Evolutionary conservation across 2,888 invertebrate genomes (phyloP).

Genomic region (Drosophila borborema): DNA sequence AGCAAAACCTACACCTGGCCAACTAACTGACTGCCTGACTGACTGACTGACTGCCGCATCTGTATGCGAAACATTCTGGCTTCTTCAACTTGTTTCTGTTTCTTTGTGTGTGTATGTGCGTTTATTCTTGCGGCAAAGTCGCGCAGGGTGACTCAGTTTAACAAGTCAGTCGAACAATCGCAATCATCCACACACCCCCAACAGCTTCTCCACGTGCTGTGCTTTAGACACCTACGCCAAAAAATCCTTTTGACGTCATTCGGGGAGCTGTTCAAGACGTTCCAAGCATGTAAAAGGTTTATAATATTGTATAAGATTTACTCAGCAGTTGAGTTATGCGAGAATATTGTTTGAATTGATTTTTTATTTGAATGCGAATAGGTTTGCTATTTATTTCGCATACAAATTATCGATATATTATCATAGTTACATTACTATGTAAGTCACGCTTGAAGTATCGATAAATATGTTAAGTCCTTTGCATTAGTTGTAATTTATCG

Average conservation of each 20-base stretch:
- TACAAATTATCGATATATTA: neutral
- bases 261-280: slow-evolving; percentile 22
- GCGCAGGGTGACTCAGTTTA: slow-evolving; percentile 55
- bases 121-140: slow-evolving; percentile 12
- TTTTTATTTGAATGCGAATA: neutral
- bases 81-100: slow-evolving; percentile 21
- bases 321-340: neutral
- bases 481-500: neutral
- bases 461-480: neutral
- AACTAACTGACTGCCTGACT: slow-evolving; percentile 38
- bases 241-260: slow-evolving; percentile 76
- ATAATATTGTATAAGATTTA: neutral
- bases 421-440: neutral
- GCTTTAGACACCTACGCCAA: slow-evolving; percentile 61
- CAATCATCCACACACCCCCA: slow-evolving; percentile 27
- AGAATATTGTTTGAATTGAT: neutral
- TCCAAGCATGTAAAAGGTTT: slow-evolving; percentile 1
- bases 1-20: slow-evolving; percentile 51
- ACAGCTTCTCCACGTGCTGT: slow-evolving; percentile 59
- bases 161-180: slow-evolving; percentile 28
- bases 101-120: neutral
- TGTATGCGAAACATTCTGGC: slow-evolving; percentile 11
- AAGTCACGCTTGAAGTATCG: neutral
- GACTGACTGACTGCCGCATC: slow-evolving; percentile 15
- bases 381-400: neutral